phyloP scores from a whole-genome alignment of 2,113 vertebrate species.

The Rutilus rutilus region DNA sequence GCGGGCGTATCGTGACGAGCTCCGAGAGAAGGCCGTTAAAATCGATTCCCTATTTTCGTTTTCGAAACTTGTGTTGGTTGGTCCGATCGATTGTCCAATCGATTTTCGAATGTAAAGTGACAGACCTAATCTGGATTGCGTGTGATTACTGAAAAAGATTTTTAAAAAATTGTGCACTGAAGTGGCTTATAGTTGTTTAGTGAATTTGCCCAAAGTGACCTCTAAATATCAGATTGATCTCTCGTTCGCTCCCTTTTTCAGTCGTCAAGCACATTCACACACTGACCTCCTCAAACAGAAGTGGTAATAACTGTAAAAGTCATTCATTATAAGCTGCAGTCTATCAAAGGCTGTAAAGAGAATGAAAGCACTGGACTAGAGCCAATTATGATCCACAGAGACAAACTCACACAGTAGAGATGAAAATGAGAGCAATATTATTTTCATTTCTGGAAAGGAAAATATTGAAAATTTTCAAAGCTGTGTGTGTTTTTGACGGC shows the following conservation, averaged over 20 bases:
- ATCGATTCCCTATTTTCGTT: no score
- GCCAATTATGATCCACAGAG: constrained; percentile 45
- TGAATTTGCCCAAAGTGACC: neutral
- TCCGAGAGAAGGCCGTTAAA: no score
- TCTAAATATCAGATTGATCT: constrained; percentile 28
- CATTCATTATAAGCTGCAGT: constrained; percentile 39
- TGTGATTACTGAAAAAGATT: neutral
- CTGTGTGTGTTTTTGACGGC: neutral
- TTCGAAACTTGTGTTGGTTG: no score
- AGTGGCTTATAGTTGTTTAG: neutral
- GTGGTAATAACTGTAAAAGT: constrained; percentile 43
- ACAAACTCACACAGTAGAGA: constrained; percentile 6
- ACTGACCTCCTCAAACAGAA: constrained; percentile 22
- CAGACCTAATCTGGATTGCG: no score
- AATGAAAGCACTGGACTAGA: constrained; percentile 39
- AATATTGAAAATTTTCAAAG: neutral
- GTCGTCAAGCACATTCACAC: constrained; percentile 20
- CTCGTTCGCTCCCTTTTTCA: neutral
- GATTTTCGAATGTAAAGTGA: no score
- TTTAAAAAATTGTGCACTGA: neutral
- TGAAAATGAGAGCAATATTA: constrained; percentile 37
- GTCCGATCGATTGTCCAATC: no score
- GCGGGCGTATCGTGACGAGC: no score
- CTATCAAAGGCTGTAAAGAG: constrained; percentile 40
- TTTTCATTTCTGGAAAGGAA: constrained; percentile 8